Conservation (phyloP, 2,113 vertebrate species). For the Oryctolagus cuniculus region DNA sequence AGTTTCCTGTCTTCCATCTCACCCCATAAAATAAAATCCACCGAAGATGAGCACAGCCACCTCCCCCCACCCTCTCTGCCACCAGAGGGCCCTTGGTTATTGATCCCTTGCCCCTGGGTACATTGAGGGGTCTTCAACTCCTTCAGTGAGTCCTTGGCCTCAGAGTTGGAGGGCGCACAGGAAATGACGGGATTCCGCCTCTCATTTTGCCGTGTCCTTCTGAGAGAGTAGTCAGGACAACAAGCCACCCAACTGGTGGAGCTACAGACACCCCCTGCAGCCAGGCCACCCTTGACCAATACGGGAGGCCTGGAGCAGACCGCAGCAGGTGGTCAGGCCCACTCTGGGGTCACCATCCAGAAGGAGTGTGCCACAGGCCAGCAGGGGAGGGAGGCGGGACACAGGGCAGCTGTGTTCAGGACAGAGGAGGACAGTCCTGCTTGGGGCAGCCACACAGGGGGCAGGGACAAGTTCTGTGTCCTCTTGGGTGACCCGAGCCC, state of each 20-base stretch:
- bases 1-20: background rate
- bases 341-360: too few relatives aligned
- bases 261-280: background rate
- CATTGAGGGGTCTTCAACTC: background rate
- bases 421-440: background rate
- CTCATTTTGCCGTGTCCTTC: background rate
- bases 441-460: accelerated
- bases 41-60: background rate
- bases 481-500: background rate
- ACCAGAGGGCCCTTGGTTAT: background rate
- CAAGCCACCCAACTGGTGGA: background rate
- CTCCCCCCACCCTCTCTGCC: too few relatives aligned
- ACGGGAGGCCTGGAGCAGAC: background rate
- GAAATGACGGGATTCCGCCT: background rate
- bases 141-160: background rate
- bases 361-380: background rate
- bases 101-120: background rate
- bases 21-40: conserved; percentile 5
- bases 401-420: background rate
- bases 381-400: background rate
- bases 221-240: background rate
- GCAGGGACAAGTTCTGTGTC: background rate
- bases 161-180: background rate
- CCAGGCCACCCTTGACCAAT: background rate
- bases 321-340: background rate